Evolutionary conservation across 2,113 vertebrate species (phyloP).

Genomic region (Callospermophilus lateralis): DNA sequence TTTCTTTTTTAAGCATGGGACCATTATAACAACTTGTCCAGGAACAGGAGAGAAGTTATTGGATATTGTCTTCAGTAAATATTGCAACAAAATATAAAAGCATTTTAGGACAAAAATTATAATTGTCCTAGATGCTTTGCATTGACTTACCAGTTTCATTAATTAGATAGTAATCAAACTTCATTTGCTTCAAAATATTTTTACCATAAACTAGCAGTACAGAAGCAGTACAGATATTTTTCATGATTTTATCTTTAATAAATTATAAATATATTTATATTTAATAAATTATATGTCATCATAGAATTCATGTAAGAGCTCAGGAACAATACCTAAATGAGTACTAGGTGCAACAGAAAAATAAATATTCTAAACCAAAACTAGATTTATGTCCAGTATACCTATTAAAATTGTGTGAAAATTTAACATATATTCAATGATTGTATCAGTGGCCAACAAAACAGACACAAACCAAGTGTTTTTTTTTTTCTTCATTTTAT

Average conservation of each 20-base stretch:
- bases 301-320: not conserved
- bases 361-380: not conserved
- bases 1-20: conserved; percentile 39
- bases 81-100: conserved; percentile 28
- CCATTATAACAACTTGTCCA: not conserved
- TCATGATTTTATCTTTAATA: not conserved
- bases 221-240: not conserved
- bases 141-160: conserved; percentile 56
- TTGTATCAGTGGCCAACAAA: not conserved
- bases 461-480: not conserved
- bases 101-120: conserved; percentile 49
- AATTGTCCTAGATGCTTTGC: conserved; percentile 49
- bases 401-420: not conserved
- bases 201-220: conserved; percentile 34
- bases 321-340: not conserved
- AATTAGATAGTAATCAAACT: conserved; percentile 44
- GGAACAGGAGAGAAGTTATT: not conserved
- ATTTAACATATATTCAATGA: not conserved
- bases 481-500: not conserved
- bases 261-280: not conserved
- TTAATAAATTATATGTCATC: not conserved
- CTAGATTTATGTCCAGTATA: not conserved
- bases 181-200: conserved; percentile 22
- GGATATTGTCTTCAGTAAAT: not conserved
- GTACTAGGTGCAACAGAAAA: not conserved